Base-by-base conservation (phyloP, 2,113 vertebrate genomes). In the Seriola dumerili region DNA sequence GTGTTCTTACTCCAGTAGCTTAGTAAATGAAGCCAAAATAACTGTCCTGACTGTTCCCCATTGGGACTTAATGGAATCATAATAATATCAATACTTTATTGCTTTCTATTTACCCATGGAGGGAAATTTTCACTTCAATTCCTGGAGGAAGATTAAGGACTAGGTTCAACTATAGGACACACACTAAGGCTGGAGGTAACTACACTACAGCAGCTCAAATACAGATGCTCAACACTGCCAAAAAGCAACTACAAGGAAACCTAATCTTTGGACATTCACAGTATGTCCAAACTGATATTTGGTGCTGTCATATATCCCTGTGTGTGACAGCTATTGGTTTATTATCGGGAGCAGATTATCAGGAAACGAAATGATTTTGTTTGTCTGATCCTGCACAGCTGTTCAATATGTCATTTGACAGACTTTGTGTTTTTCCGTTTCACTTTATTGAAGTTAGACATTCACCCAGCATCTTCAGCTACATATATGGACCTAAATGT, bases 91-190 rank as follows among this genome's bases (percentile, higher is more conserved):
- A 54, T 36, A 65, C 44, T 72, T 23, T 23, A 25, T 54, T 16
- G 16, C 12, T n/a, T 57, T 73, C 70, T 75, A 73, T 44, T 86
- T 72, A 64, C 66, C 48, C 62, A 65, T 17, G n/a, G 63, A 82
- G 23, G 48, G n/a, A 59, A 34, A 59, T 50, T 72, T 72, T 75
- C 29, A 29, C 50, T 81, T 44, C 38, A 19, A 44, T 68, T 80
- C 42, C 76, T 73, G 8, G 2, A 21, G 72, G n/a, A 19, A 85
- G 68, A 83, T 87, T 85, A 83, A 59, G 38, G 25, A 57, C 21
- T 29, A 66, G 64, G 82, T 85, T 78, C 68, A 89, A 55, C 61
- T 65, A 48, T 36, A 17, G 81, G 70, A 76, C 36, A 63, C 14
- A 21, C 10, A 19, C 8, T 62, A 23, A 70, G 19, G 36, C 62